Base-by-base conservation (phyloP, 2,113 vertebrate genomes). In the Naja naja region DNA sequence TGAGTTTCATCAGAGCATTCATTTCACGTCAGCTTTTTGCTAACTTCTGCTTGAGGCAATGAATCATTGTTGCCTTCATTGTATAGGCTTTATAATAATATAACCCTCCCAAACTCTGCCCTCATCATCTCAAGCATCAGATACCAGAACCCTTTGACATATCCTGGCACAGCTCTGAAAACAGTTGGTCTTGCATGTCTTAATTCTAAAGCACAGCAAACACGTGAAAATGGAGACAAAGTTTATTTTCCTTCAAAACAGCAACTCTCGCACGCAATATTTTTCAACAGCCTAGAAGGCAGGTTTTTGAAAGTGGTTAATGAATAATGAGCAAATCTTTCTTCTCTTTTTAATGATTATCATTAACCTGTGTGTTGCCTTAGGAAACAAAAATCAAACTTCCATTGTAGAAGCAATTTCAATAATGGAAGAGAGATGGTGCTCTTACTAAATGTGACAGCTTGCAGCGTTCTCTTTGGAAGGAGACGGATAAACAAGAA, bases 381-480 rank as follows among this genome's bases (percentile, higher is more conserved):
- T 93, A 93, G 90, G 90, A 95, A 94, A 58, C 45, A 86, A 93
- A 89, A 92, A 43, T 58, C 94, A 89, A 96, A 91, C 92, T 81
- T 81, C 74, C 85, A 94, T 94, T 91, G 1, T 93, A 39, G 95
- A 95, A 96, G 97, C 95, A 96, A 96, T 97, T 97, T 97, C 96
- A 95, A 92, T 95, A 96, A 92, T 95, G 95, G 89, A 97, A 97
- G 96, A 97, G 95, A 97, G 97, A 97, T 97, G 97, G 96, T 96
- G 97, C 96, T 97, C 47, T 97, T 96, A 96, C 94, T 97, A 97
- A 97, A 97, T 96, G 90, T 96, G 96, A 94, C 94, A 96, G 95
- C 88, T 89, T 94, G 94, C 86, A 89, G 58, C 93, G 90, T 93
- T 87, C 93, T 94, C 25, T 55, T n/a, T 27, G 25, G 4, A 53